Conservation (phyloP, 2,113 vertebrate species). For the Choloepus hoffmanni region DNA sequence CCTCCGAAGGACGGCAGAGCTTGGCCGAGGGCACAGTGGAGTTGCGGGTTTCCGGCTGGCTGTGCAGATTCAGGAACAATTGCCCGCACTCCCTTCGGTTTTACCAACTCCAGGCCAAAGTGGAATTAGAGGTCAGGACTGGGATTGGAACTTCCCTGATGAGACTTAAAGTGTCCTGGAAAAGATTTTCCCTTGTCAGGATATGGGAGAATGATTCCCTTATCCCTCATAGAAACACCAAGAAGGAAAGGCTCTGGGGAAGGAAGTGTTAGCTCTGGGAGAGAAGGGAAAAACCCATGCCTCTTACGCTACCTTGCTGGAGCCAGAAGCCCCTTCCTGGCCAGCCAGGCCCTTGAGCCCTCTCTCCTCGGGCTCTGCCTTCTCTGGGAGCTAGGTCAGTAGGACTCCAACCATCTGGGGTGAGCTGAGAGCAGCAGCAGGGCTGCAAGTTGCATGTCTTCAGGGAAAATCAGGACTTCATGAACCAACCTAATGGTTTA, state of each 20-base stretch:
- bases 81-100: background rate
- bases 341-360: background rate
- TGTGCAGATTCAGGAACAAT: background rate
- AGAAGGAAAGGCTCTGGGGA: background rate
- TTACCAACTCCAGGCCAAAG: background rate
- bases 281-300: background rate
- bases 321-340: background rate
- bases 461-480: background rate
- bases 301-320: background rate
- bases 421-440: background rate
- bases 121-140: background rate
- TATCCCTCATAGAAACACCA: background rate
- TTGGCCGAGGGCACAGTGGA: background rate
- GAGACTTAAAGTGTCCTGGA: background rate
- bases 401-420: background rate
- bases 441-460: background rate
- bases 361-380: background rate
- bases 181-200: background rate
- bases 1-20: background rate
- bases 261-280: slow-evolving; percentile 7
- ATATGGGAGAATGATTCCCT: background rate
- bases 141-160: background rate
- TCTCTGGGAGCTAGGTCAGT: background rate
- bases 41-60: background rate
- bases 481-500: background rate